Conservation (phyloP, 2,113 vertebrate species). For the Apteryx owenii region DNA sequence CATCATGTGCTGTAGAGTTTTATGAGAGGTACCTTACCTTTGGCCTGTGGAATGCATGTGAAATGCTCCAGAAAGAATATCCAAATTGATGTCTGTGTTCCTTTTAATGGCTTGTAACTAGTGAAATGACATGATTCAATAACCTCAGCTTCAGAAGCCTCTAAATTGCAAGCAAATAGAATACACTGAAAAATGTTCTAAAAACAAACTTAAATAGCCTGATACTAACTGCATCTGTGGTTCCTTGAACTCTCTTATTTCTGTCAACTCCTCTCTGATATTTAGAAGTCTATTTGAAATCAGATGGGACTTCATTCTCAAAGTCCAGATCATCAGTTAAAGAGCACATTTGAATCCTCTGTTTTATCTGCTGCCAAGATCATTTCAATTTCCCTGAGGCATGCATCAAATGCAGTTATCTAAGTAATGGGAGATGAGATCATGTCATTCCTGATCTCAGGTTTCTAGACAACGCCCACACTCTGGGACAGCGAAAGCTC, state of each 20-base stretch:
- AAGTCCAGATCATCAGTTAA: constrained; percentile 69
- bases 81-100: not conserved
- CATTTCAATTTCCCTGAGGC: constrained; percentile 65
- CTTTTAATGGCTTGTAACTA: constrained; percentile 59
- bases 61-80: constrained; percentile 27
- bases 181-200: constrained; percentile 44
- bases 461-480: constrained; percentile 66
- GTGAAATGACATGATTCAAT: constrained; percentile 11
- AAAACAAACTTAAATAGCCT: constrained; percentile 62
- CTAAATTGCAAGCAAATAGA: constrained; percentile 66
- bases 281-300: constrained; percentile 71
- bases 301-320: constrained; percentile 62
- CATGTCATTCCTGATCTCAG: constrained; percentile 70
- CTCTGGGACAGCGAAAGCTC: constrained; percentile 54
- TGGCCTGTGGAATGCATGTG: constrained; percentile 1
- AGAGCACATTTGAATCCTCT: constrained; percentile 66
- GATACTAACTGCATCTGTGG: constrained; percentile 66
- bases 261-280: constrained; percentile 69
- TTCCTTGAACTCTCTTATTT: constrained; percentile 62
- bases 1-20: not conserved
- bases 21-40: constrained; percentile 30
- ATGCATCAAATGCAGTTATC: constrained; percentile 69
- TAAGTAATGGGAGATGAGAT: constrained; percentile 66
- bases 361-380: constrained; percentile 66
- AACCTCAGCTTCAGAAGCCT: constrained; percentile 10